A percentile compares a stretch with the other conserved stretches of the same genome.
Conservation (phyloP, 2,113 vertebrate species). For the Myiozetetes cayanensis region DNA sequence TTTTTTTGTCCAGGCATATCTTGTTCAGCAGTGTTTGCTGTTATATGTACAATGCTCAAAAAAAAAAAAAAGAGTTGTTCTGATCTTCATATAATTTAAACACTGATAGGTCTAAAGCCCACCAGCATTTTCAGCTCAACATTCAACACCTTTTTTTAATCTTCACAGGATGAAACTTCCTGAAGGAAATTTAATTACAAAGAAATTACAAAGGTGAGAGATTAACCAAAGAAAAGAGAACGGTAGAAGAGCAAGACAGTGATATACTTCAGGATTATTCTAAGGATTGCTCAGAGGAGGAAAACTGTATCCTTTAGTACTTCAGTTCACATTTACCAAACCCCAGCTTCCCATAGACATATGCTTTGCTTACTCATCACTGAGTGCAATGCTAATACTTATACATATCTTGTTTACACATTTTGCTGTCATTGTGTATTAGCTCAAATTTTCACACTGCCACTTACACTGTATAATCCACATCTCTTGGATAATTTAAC, state of each 20-base stretch:
- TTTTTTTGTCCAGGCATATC: not conserved
- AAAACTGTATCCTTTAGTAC: not conserved
- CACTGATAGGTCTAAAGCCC: not conserved
- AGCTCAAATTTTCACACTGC: not conserved
- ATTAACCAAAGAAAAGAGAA: not conserved
- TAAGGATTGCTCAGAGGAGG: not conserved
- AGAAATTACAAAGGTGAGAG: not conserved
- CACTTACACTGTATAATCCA: constrained; percentile 87
- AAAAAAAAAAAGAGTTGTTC: not conserved
- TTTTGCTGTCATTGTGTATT: not conserved
- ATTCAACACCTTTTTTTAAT: not conserved
- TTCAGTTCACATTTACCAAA: not conserved
- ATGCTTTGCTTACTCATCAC: not conserved
- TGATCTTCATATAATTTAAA: not conserved
- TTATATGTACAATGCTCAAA: not conserved
- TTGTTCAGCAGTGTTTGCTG: not conserved
- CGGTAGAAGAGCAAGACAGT: not conserved
- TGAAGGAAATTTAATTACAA: not conserved
- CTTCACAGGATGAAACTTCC: not conserved
- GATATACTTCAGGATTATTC: not conserved
- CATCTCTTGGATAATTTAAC: constrained; percentile 84
- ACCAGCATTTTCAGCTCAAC: not conserved
- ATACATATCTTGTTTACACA: not conserved
- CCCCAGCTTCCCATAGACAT: not conserved
- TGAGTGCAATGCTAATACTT: not conserved